Conservation (phyloP, 2,888 invertebrate species). For the Protodeltote pygarga region DNA sequence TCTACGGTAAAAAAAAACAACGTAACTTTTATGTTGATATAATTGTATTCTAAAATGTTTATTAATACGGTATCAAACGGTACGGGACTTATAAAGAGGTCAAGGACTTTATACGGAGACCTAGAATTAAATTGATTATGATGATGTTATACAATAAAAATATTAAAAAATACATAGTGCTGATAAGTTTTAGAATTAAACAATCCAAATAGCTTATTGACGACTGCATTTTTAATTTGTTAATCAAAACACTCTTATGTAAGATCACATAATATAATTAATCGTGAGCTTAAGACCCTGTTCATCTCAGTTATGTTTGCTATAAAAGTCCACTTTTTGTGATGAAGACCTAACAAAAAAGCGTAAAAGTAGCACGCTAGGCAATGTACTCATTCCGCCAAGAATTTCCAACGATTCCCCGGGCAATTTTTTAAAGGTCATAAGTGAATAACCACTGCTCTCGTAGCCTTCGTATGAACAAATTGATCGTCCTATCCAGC, state of each 20-base stretch:
- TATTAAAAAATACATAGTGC: too few relatives aligned
- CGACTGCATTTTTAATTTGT: slow-evolving; percentile 3
- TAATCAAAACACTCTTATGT: background rate
- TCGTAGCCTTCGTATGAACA: slow-evolving; percentile 62
- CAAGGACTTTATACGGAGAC: too few relatives aligned
- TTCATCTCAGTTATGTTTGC: slow-evolving; percentile 23
- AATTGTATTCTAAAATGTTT: too few relatives aligned
- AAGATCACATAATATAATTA: slow-evolving; percentile 23
- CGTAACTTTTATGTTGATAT: too few relatives aligned
- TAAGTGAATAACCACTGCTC: slow-evolving; percentile 81
- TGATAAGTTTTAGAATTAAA: too few relatives aligned
- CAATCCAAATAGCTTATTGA: too few relatives aligned
- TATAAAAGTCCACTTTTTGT: slow-evolving; percentile 18
- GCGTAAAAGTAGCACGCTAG: slow-evolving; percentile 19
- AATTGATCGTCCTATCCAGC: slow-evolving; percentile 48
- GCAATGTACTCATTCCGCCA: slow-evolving; percentile 38
- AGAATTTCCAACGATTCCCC: slow-evolving; percentile 61
- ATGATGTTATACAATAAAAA: too few relatives aligned
- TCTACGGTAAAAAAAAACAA: too few relatives aligned
- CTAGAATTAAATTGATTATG: too few relatives aligned
- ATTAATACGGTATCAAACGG: too few relatives aligned
- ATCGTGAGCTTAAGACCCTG: slow-evolving; percentile 9
- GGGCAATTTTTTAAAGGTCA: slow-evolving; percentile 79
- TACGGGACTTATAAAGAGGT: too few relatives aligned
- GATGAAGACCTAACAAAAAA: slow-evolving; percentile 23